Base-by-base conservation (phyloP, 2,113 vertebrate genomes). In the Misgurnus mizolepis region DNA sequence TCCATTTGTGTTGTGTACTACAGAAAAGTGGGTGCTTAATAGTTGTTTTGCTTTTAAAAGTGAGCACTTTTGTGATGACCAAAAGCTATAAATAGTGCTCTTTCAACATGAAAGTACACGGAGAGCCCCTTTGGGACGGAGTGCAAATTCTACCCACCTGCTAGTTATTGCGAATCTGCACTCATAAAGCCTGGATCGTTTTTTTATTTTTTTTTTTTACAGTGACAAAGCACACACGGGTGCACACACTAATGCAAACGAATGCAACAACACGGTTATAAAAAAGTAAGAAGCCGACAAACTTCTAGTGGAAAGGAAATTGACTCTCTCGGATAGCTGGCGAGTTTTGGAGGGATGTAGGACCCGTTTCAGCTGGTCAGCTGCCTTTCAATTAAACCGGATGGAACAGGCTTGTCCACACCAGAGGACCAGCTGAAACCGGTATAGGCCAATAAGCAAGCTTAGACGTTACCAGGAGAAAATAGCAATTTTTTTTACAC, bases 141-240 rank as follows among this genome's bases (percentile, higher is more conserved):
- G 79, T 87, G 80, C 55, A 67, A 86, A 82, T 87, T 88, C 86
- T 86, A 17, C 88, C 90, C 88, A 88, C 88, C 81, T 85, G 86
- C 78, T 73, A 8, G 86, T 82, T 87, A 79, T 74, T 79, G 83
- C 47, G 7, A 27, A 15, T 79, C 10, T 62, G 75, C 50, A 58
- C 58, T 6, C 83, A 86, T 83, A 82, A 86, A 80, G 88, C 71
- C 27, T 2, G 53, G 47, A 84, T 84, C 87, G 86, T 86, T 84
- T 85, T 60, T 22, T 22, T 22, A n/a, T 22, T 22, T 22, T 22
- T 22, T 22, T 85, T 60, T 61, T 34, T 34, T 85, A 85, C 11
- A 47, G 49, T 40, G 56, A 62, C 62, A 74, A 43, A 56, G 47
- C 53, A 65, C 43, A 34, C 56, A 47, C 47, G 41, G 58, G n/a